Evolutionary conservation across 2,888 invertebrate genomes (phyloP), one percentile per base, ranked within the genome.

Genomic region (Chrysolina oricalcia): DNA sequence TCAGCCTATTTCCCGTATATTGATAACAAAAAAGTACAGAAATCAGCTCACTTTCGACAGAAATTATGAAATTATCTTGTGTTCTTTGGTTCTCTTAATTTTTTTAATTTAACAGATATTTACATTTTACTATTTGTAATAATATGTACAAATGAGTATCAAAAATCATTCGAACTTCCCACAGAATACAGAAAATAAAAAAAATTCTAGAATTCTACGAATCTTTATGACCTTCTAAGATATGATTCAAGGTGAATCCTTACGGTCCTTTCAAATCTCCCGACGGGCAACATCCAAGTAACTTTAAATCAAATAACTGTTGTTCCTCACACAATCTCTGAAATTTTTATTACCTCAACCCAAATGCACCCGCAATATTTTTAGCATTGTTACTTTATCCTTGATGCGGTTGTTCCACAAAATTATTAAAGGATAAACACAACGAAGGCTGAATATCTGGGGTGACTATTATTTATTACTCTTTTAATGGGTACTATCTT

Each of bases 381-480:
- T 70, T 35, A 41, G 48, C 35, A 74, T 77, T 77, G 68, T 72
- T 69, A 65, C 23, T 13, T 19, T 41, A 75, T 64, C 73, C 73
- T 71, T 74, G 72, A 8, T 76, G 76, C 68, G 73, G 74, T 78
- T 78, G 73, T 75, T 78, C 74, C 75, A 53, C 65, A 65, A 72
- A 76, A 76, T 79, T 78, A 75, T 72, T 63, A 71, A 73, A 73
- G 77, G 73, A 78, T 73, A 75, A 79, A 72, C 71, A 75, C 63
- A 76, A 70, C 73, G 62, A 72, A 72, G 72, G 73, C 62, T 68
- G 67, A 70, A 72, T 73, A 72, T 80, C 74, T 75, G 66, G 71
- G 59, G 72, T 70, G 78, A 75, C 75, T 76, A 70, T 75, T 76
- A 77, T 80, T 80, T 80, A 78, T 80, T 76, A 75, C 77, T 43